These are phyloP conservation scores for Papilio xuthus DNA, from an alignment of 1,140 invertebrate species.

Conservation along the genomic window DNA sequence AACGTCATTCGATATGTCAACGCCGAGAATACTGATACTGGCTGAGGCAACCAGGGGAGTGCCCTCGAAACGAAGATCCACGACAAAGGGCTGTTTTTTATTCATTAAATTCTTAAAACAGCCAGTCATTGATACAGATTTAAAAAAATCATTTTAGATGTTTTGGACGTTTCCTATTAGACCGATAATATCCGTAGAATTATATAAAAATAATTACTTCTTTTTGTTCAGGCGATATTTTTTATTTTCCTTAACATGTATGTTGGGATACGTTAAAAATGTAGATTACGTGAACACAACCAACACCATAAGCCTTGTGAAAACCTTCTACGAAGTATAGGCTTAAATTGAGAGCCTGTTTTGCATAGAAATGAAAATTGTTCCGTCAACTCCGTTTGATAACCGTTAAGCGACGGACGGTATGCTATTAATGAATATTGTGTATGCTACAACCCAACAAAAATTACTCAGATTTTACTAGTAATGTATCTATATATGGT, in stretches of 20 bases:
- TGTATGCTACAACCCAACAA: not conserved
- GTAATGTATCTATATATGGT: no score
- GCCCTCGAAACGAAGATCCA: no score
- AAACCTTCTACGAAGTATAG: constrained; percentile 35
- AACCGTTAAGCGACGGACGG: constrained; percentile 30
- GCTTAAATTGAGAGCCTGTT: constrained; percentile 39
- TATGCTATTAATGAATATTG: constrained; percentile 27
- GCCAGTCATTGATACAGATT: no score
- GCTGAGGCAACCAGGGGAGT: no score
- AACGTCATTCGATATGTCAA: no score
- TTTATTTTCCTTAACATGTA: not conserved
- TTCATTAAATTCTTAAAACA: no score
- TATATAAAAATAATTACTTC: not conserved
- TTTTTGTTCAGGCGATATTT: not conserved
- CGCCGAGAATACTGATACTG: no score
- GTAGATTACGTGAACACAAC: constrained; percentile 30
- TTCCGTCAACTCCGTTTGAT: constrained; percentile 38
- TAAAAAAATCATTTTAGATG: no score
- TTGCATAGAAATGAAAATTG: constrained; percentile 45
- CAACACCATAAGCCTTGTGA: constrained; percentile 28
- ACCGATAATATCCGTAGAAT: no score
- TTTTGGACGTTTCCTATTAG: no score
- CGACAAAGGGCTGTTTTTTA: no score
- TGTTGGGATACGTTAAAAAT: not conserved
- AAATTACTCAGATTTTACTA: not conserved